These are phyloP conservation scores for Hydropotes inermis DNA, from an alignment of 2,113 vertebrate genomes.

Conservation along the genomic window DNA sequence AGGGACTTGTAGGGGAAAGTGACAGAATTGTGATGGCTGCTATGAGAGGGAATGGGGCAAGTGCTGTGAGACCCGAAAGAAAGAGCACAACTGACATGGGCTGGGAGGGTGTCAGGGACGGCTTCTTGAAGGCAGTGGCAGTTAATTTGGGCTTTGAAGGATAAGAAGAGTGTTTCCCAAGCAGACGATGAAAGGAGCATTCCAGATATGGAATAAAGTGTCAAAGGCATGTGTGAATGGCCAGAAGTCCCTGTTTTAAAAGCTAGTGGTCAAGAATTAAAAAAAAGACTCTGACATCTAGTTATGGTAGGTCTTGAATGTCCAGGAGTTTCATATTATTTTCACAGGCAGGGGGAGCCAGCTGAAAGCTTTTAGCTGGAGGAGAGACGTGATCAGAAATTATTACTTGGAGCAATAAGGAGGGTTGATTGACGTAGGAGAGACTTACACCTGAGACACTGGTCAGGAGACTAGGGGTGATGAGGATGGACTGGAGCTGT, in stretches of 20 bases:
- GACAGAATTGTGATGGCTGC: neutral
- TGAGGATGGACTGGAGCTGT: neutral
- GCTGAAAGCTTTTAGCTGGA: neutral
- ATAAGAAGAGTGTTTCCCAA: neutral
- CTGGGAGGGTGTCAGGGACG: neutral
- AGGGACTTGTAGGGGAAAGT: neutral
- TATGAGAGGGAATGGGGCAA: neutral
- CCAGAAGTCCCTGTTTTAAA: neutral
- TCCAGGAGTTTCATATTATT: neutral
- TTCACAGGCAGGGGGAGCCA: conserved; percentile 31
- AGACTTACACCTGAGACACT: neutral
- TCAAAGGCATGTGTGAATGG: neutral
- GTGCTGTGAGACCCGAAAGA: neutral
- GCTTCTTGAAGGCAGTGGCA: neutral
- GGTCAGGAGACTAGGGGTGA: neutral
- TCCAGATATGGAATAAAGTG: neutral
- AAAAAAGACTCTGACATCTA: neutral
- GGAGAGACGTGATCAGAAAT: neutral
- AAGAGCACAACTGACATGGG: neutral
- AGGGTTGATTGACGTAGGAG: neutral
- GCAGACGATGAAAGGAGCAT: neutral
- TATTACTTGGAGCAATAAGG: neutral
- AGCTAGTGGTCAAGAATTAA: neutral
- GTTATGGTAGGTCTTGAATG: neutral
- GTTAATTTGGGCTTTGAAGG: neutral